Base-by-base conservation (phyloP, 2,113 vertebrate species). In the Nothocercus nigrocapillus region DNA sequence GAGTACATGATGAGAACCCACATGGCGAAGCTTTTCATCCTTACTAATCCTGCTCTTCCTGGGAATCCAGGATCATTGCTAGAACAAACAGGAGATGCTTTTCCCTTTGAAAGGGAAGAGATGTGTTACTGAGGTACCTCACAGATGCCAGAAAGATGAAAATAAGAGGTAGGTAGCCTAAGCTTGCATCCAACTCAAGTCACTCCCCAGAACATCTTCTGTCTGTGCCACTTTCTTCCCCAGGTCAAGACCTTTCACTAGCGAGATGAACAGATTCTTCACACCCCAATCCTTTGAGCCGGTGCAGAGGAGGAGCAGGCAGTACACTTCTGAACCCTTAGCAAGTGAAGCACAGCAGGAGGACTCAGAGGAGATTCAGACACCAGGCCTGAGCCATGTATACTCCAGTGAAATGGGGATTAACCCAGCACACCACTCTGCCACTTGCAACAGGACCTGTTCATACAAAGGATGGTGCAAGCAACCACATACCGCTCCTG, bases 401-500 rank as follows among this genome's bases (percentile, higher is more conserved):
- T 9, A 3, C 56, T 20, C 32, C 51, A 1, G 62, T 0, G 3
- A 49, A 19, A 9, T 0, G 0, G 12, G 51, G 25, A 34, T 61
- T 59, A 8, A 7, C 49, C 62, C 38, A 24, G 34, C 24, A 12
- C 49, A 11, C 4, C 38, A 24, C 25, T 36, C 21, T 7, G 32
- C 53, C 77, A 25, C 24, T 13, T 1, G n/a, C 67, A 19, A 18
- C 4, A 4, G 47, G 58, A 54, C 3, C 2, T 0, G 13, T 2
- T 3, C 49, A 45, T 1, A 2, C 32, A 32, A 68, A 8, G 22
- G 84, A 54, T 1, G 49, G 47, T 18, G 47, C 47, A 47, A 47
- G 47, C 47, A 47, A 47, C 45, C 45, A 47, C 18, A 20, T 47
- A 47, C 8, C 8, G 21, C 49, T 22, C 49, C 49, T 49, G 49